Base-by-base conservation (phyloP, 1,140 invertebrate genomes). In the Pseudomyrmex cubaensis region DNA sequence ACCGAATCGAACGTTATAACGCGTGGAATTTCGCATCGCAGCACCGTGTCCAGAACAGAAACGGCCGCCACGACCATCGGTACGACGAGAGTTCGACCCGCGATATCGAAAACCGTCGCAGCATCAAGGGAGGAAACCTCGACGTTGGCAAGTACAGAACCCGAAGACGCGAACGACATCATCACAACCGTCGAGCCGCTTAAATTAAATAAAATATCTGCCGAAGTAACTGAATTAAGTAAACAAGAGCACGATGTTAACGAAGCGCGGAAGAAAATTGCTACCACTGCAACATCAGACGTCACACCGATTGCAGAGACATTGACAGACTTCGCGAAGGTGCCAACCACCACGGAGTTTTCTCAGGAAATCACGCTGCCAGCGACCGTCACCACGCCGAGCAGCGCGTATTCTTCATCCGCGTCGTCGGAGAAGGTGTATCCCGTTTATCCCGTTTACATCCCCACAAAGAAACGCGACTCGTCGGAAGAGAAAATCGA, bases 41-140 rank as follows among this genome's bases (percentile, higher is more conserved):
- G 54, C 8, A 46, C 15, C 12, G 3, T 59, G 1, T 25, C 57
- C 66, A 10, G 74, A 0, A 83, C 86, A 50, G 83, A 87, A 64
- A 20, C 57, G 2, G 1, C 66, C 0, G 46, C 83, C 0, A 83
- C 85, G 1, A 86, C 77, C 13, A 0, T 54, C 2, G 87, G 90
- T 20, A 35, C 77, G 1, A 70, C 52, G 0, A 89, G 70, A 66
- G 75, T 90, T 46, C 90, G 84, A 63, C 86, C 67, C 0, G 78
- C 61, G 2, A 56, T 62, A 4, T 44, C 76, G 10, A 57, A 85
- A 9, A 2, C 57, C 35, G 57, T 67, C 17, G 73, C 85, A 48
- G 85, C 85, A 3, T 67, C 82, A 46, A 84, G 73, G 0, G 87
- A 87, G 44, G 87, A 90, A 35, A 46, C 10, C 1, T 82, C 84